phyloP scores from a whole-genome alignment of 2,113 vertebrate species.

The Strix aluco region DNA sequence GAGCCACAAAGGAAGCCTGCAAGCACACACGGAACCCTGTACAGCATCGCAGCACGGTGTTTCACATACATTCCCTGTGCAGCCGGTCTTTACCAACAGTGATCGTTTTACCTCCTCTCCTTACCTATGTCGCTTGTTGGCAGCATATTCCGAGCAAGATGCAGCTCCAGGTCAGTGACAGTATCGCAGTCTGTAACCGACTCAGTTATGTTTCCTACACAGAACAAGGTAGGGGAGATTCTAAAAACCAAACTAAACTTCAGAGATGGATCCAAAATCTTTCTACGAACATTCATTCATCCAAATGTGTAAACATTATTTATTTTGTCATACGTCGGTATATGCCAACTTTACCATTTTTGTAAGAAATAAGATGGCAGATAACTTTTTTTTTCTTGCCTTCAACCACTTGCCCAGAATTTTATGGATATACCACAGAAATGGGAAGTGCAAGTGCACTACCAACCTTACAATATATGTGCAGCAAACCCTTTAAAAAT shows the following conservation, averaged over 20 bases:
- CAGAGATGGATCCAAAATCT: background rate
- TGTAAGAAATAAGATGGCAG: background rate
- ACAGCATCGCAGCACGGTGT: rapidly evolving
- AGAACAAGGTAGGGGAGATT: background rate
- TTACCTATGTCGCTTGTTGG: rapidly evolving
- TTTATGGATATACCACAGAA: background rate
- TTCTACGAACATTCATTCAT: background rate
- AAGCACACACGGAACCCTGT: background rate
- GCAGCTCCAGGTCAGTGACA: background rate
- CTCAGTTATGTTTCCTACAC: rapidly evolving
- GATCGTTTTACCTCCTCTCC: background rate
- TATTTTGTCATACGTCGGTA: background rate
- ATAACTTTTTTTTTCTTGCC: background rate
- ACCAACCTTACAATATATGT: background rate
- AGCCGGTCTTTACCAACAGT: background rate
- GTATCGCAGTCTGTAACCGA: background rate
- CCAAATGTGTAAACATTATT: background rate
- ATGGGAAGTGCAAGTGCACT: background rate
- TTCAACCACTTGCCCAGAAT: background rate
- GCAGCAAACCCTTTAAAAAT: background rate
- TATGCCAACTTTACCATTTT: background rate
- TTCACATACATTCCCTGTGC: rapidly evolving
- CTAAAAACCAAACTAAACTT: background rate
- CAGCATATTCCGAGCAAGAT: background rate
- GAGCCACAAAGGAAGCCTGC: background rate